Evolutionary conservation across 2,113 vertebrate genomes (phyloP).

Genomic region (Nesogale talazaci): DNA sequence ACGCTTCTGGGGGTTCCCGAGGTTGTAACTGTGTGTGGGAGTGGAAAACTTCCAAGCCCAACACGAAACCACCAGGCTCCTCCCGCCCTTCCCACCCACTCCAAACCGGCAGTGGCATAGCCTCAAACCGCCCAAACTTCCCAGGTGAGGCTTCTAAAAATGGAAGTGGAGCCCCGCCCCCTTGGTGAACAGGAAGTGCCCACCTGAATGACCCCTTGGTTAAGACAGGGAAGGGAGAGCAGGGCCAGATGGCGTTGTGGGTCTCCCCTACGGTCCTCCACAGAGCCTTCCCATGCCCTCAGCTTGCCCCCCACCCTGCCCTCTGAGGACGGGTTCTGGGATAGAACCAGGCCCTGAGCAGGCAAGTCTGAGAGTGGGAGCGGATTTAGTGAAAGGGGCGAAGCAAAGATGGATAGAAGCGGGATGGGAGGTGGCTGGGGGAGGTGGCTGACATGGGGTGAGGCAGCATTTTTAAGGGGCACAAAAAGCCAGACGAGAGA

Average conservation of each 20-base stretch:
- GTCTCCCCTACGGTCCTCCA: neutral
- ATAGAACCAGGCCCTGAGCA: neutral
- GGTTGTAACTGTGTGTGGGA: too few relatives aligned
- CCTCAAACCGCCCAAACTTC: neutral
- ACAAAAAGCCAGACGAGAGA: neutral
- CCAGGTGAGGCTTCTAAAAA: neutral
- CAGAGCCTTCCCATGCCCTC: neutral
- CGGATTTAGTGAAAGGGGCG: neutral
- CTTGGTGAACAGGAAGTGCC: accelerated
- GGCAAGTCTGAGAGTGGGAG: neutral
- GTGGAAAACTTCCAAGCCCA: too few relatives aligned
- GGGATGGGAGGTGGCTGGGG: too few relatives aligned
- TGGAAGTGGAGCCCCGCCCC: accelerated
- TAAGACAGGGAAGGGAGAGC: neutral
- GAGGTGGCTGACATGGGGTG: too few relatives aligned
- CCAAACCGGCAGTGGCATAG: neutral
- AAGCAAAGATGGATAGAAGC: neutral
- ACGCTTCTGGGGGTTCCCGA: too few relatives aligned
- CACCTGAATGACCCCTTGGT: neutral
- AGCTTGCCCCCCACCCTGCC: neutral
- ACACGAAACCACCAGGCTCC: too few relatives aligned
- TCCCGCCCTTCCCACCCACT: neutral
- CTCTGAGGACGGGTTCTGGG: neutral
- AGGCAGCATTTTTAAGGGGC: neutral
- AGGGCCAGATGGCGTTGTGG: neutral